Evolutionary conservation across 2,888 invertebrate genomes (phyloP), one percentile per base, ranked within the genome.

Genomic region (Chaitophorus viminalis): DNA sequence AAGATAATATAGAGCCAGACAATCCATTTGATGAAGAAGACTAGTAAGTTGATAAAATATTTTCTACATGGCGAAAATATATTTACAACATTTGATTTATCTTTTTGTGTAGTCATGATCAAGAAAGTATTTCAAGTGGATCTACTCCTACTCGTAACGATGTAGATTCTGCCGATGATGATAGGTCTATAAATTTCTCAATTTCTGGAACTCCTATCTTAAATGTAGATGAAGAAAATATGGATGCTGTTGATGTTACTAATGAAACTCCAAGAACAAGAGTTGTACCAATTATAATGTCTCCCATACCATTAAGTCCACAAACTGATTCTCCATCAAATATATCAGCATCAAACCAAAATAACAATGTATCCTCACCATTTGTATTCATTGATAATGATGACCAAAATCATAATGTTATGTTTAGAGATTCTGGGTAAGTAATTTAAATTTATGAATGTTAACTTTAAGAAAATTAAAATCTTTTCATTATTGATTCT

Each of bases 171-270:
- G n/a, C 72, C 9, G 72, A 70, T 72, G 86, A 79, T n/a, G 72
- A 52, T 46, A 54, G 36, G 36, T 74, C 72, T 14, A 11, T n/a
- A 14, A 25, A 65, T 60, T 79, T 87, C 33, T 60, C 31, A 31
- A 31, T 46, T 39, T 75, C 87, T 31, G 87, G 81, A 87, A 74
- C 54, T 25, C 33, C 60, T 36, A 29, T 36, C 6, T 39, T 65
- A 25, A 72, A 65, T 79, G 60, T 3, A 31, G 78, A 86, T 86
- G 76, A 77, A 36, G 78, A 86, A 81, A 81, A 87, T 60, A 68
- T 65, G 33, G 52, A 70, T 70, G 3, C 14, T 78, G 9, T 54
- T 36, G 54, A 74, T 74, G 11, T 31, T 33, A 3, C 18, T 65
- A 46, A 39, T 46, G 79, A 87, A 39, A 77, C 18, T 29, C 84